phyloP scores from a whole-genome alignment of 2,888 invertebrate species.

The Dicroscelio sp. region DNA sequence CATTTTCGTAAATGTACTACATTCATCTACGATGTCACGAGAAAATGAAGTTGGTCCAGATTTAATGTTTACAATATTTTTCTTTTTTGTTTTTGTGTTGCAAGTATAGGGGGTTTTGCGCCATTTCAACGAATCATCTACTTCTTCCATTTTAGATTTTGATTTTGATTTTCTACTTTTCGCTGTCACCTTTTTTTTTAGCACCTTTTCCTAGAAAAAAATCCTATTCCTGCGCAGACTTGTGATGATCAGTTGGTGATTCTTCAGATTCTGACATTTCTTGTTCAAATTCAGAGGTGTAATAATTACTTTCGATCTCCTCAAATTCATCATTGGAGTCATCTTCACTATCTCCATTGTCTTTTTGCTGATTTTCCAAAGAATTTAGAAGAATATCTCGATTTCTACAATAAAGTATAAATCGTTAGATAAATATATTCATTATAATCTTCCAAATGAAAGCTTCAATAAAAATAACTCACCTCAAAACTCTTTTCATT shows the following conservation, averaged over 20 bases:
- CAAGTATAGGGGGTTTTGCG: neutral
- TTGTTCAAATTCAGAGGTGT: neutral
- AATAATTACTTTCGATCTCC: neutral
- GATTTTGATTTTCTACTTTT: neutral
- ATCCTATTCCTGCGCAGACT: neutral
- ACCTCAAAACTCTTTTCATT: too few species aligned
- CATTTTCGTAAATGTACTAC: slow-evolving; percentile 28
- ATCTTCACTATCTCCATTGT: neutral
- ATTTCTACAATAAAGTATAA: too few species aligned
- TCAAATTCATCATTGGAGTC: neutral
- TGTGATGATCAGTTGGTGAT: neutral
- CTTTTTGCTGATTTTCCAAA: neutral
- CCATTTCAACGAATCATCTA: neutral
- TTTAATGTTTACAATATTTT: slow-evolving; percentile 1
- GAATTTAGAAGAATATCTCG: neutral
- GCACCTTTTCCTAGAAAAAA: slow-evolving; percentile 5
- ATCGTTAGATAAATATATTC: too few species aligned
- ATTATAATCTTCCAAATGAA: too few species aligned
- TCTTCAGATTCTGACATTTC: slow-evolving; percentile 5
- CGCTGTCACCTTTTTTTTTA: neutral
- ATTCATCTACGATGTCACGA: slow-evolving; percentile 31
- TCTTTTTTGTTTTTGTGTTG: neutral
- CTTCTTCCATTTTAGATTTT: neutral
- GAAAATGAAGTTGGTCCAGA: neutral
- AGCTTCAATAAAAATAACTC: too few species aligned